Percentiles rank a stretch among this genome's conserved stretches.
Conservation (phyloP, 2,797 vertebrate genomes). For the Rhynchotus rufescens region DNA sequence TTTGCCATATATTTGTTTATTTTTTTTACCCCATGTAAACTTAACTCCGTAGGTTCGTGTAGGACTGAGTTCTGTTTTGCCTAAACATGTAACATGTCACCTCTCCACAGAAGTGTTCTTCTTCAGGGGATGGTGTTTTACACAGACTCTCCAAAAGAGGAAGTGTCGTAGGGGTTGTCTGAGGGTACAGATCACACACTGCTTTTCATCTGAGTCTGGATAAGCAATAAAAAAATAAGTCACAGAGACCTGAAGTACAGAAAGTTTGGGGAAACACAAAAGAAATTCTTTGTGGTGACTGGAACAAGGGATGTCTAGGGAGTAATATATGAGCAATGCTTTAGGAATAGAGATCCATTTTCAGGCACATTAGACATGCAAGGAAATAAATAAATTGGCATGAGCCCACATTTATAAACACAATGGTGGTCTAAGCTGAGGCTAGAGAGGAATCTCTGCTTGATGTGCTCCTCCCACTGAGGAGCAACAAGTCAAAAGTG, state of each 20-base stretch:
- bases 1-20: not conserved
- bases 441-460: not conserved
- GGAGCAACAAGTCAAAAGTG: not conserved
- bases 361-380: not conserved
- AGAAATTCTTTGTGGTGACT: not conserved
- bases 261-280: not conserved
- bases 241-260: not conserved
- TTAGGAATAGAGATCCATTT: not conserved
- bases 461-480: not conserved
- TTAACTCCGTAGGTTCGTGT: not conserved
- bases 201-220: not conserved
- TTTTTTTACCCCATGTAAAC: not conserved
- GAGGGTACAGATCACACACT: accelerated
- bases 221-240: not conserved
- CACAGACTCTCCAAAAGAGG: not conserved
- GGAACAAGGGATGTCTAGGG: not conserved
- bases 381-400: not conserved
- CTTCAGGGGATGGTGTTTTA: not conserved
- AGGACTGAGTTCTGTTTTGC: not conserved
- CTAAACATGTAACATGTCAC: not conserved
- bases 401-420: not conserved
- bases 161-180: not conserved
- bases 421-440: not conserved
- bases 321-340: not conserved
- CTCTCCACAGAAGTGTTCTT: not conserved